Base-by-base conservation (phyloP, 2,888 invertebrate genomes). In the Dryobota labecula region DNA sequence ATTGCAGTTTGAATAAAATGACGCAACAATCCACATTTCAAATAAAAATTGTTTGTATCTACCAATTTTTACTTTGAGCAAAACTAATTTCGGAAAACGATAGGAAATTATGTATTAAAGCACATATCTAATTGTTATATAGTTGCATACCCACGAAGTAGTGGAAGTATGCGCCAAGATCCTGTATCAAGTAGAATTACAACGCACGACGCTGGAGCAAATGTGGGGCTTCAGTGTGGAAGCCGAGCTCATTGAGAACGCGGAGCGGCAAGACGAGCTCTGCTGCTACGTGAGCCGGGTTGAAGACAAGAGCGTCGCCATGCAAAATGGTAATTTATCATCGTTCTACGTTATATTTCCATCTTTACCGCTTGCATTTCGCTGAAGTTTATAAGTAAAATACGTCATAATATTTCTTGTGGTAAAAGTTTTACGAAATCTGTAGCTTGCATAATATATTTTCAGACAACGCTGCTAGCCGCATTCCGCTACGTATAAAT, bases 171-270 rank as follows among this genome's bases (percentile, higher is more conserved):
- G 99, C 94, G 98, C 98, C 89, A 99, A 99, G 96, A 98, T 99
- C 90, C 96, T 99, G 83, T 99, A 99, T 95, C 99, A 99, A 97
- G 98, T 99, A 86, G 99, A 99, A 93, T 96, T 99, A 90, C 98
- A 98, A 88, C 97, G 99, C 78, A 98, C 97, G 83, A 98, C 98
- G 15, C 96, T 98, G 88, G 99, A 99, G 89, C 98, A 98, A 93
- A 99, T 99, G 98, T 99, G 99, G 98, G 99, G 99, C 86, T 99
- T 99, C 96, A 98, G 98, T 82, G 99, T 99, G 65, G 99, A 99
- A 94, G 99, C 99, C 5, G 99, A 99, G 95, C 97, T 99, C 73
- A 99, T 99, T 80, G 99, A 99, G 93, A 99, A 99, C 94, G 98
- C 98, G 15, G 99, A 99, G 93, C 96, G 99, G 67, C 99, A 99